These are phyloP conservation scores for Leptinotarsa lineolata DNA, from an alignment of 1,140 invertebrate genomes.

Conservation along the genomic window DNA sequence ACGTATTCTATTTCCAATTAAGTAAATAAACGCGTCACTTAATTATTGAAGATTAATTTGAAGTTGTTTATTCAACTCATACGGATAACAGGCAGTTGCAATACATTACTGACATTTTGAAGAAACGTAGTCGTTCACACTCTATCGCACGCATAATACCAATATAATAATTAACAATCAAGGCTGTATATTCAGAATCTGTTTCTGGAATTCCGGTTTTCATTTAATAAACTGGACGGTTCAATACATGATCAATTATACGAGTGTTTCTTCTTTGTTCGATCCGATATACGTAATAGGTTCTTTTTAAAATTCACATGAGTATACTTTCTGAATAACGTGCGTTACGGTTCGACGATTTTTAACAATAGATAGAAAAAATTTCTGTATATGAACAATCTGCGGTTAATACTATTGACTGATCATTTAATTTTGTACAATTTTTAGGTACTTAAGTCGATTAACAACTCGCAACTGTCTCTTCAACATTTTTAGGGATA, in stretches of 20 bases:
- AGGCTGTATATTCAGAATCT: conserved; percentile 21
- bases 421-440: conserved; percentile 26
- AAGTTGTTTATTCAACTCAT: too few relatives aligned
- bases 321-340: conserved; percentile 1
- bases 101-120: conserved; percentile 8
- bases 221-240: conserved; percentile 15
- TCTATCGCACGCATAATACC: conserved; percentile 13
- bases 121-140: conserved; percentile 12
- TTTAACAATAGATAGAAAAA: conserved; percentile 24
- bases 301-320: conserved; percentile 27
- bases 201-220: conserved; percentile 28
- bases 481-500: neutral
- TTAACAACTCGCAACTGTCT: conserved; percentile 7
- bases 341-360: conserved; percentile 14
- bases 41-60: too few relatives aligned
- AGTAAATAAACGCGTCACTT: too few relatives aligned
- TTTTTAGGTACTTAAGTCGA: conserved; percentile 21
- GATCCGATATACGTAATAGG: conserved; percentile 10
- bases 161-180: conserved; percentile 25
- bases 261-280: conserved; percentile 22
- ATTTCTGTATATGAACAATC: conserved; percentile 17
- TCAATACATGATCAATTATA: conserved; percentile 19
- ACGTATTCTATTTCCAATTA: too few relatives aligned
- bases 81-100: too few relatives aligned
- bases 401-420: conserved; percentile 18